These are phyloP conservation scores for Chrysochloris asiatica DNA, from an alignment of 2,113 vertebrate genomes.

Conservation along the genomic window DNA sequence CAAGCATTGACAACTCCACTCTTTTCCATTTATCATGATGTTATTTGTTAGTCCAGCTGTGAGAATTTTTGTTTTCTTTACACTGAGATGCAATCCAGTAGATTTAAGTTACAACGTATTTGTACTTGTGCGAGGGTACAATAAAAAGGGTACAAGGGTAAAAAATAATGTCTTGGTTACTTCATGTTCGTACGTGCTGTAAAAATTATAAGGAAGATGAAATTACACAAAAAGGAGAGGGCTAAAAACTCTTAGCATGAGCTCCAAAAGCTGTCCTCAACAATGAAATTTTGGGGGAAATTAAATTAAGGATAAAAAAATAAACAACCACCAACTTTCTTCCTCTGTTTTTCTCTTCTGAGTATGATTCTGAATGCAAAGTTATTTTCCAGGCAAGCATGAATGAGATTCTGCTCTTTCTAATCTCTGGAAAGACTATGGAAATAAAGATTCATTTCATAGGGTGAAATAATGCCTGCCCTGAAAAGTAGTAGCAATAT, in stretches of 20 bases:
- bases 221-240: conserved; percentile 36
- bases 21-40: too few relatives aligned
- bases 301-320: conserved; percentile 61
- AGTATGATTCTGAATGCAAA: conserved; percentile 71
- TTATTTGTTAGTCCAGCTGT: too few relatives aligned
- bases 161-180: conserved; percentile 54
- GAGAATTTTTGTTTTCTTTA: too few relatives aligned
- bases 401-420: conserved; percentile 72
- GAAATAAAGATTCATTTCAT: conserved; percentile 73
- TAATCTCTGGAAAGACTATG: conserved; percentile 60
- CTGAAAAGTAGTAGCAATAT: conserved; percentile 54
- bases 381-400: conserved; percentile 79
- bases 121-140: neutral
- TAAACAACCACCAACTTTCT: neutral
- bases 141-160: neutral
- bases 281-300: conserved; percentile 65
- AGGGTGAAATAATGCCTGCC: conserved; percentile 37
- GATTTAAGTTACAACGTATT: conserved; percentile 38
- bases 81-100: too few relatives aligned
- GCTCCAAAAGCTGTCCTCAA: conserved; percentile 72
- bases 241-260: conserved; percentile 62
- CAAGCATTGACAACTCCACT: too few relatives aligned
- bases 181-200: conserved; percentile 29
- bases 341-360: conserved; percentile 81
- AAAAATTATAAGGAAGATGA: conserved; percentile 66